phyloP scores from a whole-genome alignment of 2,888 invertebrate species.

The Dolichopus griseipennis region DNA sequence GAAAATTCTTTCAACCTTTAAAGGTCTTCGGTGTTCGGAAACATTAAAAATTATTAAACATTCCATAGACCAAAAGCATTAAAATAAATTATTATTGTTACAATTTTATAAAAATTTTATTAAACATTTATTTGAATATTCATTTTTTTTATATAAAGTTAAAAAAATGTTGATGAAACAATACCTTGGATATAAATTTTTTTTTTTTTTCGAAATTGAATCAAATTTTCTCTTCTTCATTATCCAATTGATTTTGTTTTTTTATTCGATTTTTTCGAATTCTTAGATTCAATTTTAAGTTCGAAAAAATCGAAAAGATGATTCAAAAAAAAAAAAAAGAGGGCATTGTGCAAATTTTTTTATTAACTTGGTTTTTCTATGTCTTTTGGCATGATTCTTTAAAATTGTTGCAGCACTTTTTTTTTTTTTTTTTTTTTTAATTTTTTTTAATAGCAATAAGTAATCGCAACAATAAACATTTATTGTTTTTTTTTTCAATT shows the following conservation, averaged over 20 bases:
- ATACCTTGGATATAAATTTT: background rate
- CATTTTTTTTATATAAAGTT: background rate
- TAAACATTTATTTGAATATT: background rate
- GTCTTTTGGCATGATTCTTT: background rate
- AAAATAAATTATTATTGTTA: background rate
- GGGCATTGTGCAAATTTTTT: background rate
- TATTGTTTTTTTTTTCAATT: background rate
- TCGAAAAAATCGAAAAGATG: too few relatives aligned
- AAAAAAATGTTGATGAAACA: background rate
- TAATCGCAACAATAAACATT: background rate
- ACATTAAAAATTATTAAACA: background rate
- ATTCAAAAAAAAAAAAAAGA: background rate
- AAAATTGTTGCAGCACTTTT: background rate
- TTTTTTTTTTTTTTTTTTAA: background rate
- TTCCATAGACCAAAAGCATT: background rate
- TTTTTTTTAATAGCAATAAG: background rate
- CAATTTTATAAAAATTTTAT: background rate
- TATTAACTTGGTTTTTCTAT: background rate
- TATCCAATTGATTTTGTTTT: background rate
- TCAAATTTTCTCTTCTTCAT: too few relatives aligned
- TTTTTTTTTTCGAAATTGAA: background rate
- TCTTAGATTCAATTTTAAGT: background rate
- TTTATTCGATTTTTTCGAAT: too few relatives aligned
- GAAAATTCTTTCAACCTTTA: background rate
- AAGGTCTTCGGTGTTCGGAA: background rate